Evolutionary conservation across 2,888 invertebrate species (phyloP).

Genomic region (Globia sparganii): DNA sequence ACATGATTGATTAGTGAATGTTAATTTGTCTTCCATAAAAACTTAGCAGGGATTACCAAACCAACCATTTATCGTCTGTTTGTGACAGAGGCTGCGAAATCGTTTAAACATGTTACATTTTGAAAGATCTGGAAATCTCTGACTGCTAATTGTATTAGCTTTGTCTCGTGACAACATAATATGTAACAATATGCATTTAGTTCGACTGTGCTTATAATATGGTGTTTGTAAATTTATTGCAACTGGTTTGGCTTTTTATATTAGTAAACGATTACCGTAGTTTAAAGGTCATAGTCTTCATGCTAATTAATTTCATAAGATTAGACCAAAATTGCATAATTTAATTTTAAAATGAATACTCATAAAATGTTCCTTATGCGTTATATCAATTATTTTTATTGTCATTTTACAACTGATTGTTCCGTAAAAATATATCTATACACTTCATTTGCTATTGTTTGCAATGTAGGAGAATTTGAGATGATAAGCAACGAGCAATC

Average conservation of each 20-base stretch:
- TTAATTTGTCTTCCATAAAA: constrained; percentile 27
- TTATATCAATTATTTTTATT: not conserved
- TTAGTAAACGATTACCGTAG: not conserved
- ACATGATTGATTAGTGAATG: constrained; percentile 19
- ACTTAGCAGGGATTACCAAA: constrained; percentile 41
- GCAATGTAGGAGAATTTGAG: constrained; percentile 14
- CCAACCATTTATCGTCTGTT: constrained; percentile 23
- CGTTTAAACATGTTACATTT: constrained; percentile 42
- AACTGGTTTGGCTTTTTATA: constrained; percentile 3
- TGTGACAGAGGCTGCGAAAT: constrained; percentile 39
- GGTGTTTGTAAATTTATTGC: not conserved
- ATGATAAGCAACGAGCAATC: constrained; percentile 5
- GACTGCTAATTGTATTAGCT: constrained; percentile 50
- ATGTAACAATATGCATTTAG: constrained; percentile 21
- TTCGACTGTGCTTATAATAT: constrained; percentile 5
- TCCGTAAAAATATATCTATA: not conserved
- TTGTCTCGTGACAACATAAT: constrained; percentile 15
- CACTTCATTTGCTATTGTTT: not conserved
- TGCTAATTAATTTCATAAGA: not conserved
- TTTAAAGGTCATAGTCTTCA: not conserved
- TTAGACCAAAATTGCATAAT: not conserved
- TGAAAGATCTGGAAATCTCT: constrained; percentile 49
- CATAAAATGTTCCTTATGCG: not conserved
- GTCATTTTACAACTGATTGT: not conserved
- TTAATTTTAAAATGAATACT: not conserved